Percentiles rank a stretch among this genome's conserved stretches.
Evolutionary conservation across 30 jellyfish, hydroid and myxozoan genomes (phyloP).

Genomic region (Catostylus mosaicus): DNA sequence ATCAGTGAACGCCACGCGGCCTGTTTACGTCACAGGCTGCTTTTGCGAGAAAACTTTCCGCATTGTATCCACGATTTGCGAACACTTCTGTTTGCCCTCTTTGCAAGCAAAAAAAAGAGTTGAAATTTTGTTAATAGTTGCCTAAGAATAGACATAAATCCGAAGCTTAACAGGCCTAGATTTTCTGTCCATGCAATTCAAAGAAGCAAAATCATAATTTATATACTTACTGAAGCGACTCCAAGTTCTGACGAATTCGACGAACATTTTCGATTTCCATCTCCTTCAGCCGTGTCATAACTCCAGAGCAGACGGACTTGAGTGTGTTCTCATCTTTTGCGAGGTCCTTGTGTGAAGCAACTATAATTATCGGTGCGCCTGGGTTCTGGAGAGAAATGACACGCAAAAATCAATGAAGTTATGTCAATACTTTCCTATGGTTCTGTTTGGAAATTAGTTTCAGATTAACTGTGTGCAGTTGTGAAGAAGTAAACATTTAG

Average conservation of each 20-base stretch:
- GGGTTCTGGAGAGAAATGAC: slow-evolving; percentile 63
- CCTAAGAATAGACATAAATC: no score
- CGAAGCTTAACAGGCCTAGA: not conserved
- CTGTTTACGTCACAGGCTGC: no score
- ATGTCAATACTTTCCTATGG: slow-evolving; percentile 63
- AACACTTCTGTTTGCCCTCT: no score
- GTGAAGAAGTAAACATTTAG: not conserved
- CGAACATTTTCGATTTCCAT: slow-evolving; percentile 70
- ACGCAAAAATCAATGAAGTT: not conserved
- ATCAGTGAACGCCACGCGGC: no score
- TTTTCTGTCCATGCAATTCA: not conserved
- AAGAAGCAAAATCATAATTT: not conserved
- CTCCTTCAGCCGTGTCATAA: slow-evolving; percentile 68
- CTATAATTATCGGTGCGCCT: slow-evolving; percentile 76
- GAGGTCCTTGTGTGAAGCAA: slow-evolving; percentile 83
- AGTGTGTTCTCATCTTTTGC: slow-evolving; percentile 67
- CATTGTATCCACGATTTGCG: no score
- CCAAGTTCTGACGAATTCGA: slow-evolving; percentile 71
- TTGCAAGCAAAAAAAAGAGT: no score
- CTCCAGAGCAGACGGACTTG: slow-evolving; percentile 65
- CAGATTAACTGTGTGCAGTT: no score
- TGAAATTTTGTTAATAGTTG: no score
- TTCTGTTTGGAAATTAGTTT: no score
- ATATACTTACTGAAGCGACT: slow-evolving; percentile 65
- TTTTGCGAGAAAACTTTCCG: no score